These are phyloP conservation scores for Octodon degus DNA, from an alignment of 2,113 vertebrate genomes.

Conservation along the genomic window DNA sequence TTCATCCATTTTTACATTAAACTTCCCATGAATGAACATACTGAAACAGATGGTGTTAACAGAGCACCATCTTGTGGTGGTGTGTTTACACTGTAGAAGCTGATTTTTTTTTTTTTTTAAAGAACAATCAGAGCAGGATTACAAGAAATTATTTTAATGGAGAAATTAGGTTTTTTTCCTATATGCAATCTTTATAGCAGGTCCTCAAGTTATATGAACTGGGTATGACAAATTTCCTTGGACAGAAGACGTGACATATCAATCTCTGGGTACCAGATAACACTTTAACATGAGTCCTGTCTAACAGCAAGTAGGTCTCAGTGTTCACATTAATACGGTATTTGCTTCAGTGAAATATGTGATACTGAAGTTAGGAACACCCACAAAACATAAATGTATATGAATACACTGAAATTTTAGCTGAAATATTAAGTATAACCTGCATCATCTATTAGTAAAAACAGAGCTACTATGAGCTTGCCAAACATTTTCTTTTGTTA, in stretches of 20 bases:
- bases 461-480: not conserved
- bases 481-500: not conserved
- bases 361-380: not conserved
- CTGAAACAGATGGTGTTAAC: conserved; percentile 40
- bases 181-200: not conserved
- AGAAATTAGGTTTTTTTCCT: not conserved
- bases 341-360: not conserved
- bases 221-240: not conserved
- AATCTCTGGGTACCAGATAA: not conserved
- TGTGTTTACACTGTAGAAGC: not conserved
- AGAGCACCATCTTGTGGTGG: conserved; percentile 85
- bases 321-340: not conserved
- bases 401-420: not conserved
- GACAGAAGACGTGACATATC: not conserved
- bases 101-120: not conserved
- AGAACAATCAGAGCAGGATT: not conserved
- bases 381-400: not conserved
- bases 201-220: not conserved
- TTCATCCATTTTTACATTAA: not conserved
- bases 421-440: not conserved
- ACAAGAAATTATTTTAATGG: not conserved
- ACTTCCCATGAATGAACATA: not conserved
- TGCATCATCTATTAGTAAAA: not conserved
- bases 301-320: not conserved
- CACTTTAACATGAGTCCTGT: not conserved